Evolutionary conservation across 2,888 invertebrate genomes (phyloP), one percentile per base, ranked within the genome.

Genomic region (Patella caerulea): DNA sequence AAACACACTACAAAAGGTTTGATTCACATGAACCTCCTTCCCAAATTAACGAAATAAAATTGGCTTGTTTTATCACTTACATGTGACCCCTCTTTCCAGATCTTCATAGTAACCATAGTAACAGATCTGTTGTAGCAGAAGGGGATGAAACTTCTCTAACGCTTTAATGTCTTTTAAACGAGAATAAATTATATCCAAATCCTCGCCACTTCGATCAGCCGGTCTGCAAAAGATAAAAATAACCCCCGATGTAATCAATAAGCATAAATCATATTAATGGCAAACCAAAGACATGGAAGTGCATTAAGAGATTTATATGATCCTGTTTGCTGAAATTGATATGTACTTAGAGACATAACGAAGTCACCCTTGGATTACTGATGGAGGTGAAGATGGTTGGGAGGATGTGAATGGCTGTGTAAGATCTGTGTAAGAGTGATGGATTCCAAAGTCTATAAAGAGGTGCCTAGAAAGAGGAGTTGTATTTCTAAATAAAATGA

Each of bases 41-140:
- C 45, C 45, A 45, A 45, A 45, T 45, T 45, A 45, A 9, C 9
- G 1, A 45, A 45, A 45, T 45, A 0, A 56, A 54, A 73, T 52
- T 34, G 14, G 54, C 12, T 34, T 54, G 19, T 4, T 15, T 15
- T 17, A n/a, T 59, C 55, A 87, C 95, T 94, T 92, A 95, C 95
- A 92, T 87, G 95, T 95, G 76, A 95, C 95, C 78, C 95, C 95
- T 90, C 94, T 94, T 89, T 95, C 95, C 85, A 96, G 92, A 89
- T 95, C 95, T 91, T 95, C 95, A 92, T 95, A 95, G 92, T 95
- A 95, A 81, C 95, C 95, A 91, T 94, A 94, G 91, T 94, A 93
- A 83, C 95, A 95, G 86, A 95, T 92, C 91, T 95, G 95, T 89
- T 95, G 95, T 77, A 95, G 92, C 77, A 95, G 94, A 45, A 94